A percentile compares a stretch with the other conserved stretches of the same genome.
Evolutionary conservation across 2,888 invertebrate genomes (phyloP).

Genomic region (Sepioteuthis lessoniana): DNA sequence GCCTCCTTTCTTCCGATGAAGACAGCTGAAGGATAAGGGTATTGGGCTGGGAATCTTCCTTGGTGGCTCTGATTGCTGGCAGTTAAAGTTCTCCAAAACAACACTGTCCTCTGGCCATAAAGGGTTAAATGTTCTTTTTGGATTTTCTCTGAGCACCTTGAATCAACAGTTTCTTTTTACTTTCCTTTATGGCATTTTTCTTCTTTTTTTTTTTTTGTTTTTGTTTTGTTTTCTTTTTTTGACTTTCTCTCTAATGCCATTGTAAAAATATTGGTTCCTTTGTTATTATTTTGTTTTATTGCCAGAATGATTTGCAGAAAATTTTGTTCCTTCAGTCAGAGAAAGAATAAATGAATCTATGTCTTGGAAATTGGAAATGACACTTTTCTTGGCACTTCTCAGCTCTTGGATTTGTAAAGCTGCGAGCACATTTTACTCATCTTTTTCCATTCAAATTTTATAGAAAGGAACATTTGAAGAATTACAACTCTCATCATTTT

Average conservation of each 20-base stretch:
- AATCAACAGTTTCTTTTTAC: no score
- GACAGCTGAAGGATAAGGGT: neutral
- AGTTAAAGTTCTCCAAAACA: neutral
- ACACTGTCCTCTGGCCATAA: neutral
- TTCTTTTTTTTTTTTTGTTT: neutral
- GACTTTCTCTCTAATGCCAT: neutral
- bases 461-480: neutral
- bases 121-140: neutral
- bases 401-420: neutral
- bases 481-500: neutral
- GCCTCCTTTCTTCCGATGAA: neutral
- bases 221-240: neutral
- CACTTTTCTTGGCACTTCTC: neutral
- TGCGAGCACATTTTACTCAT: neutral
- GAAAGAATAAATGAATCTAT: neutral
- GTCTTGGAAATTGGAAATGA: constrained; percentile 33
- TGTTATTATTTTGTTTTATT: constrained; percentile 24
- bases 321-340: neutral
- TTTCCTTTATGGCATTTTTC: neutral
- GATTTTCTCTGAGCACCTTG: no score
- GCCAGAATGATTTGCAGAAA: neutral
- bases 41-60: neutral
- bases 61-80: neutral
- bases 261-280: neutral
- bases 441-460: neutral